phyloP scores from a whole-genome alignment of 2,888 invertebrate species.

The Morpho deidamia region DNA sequence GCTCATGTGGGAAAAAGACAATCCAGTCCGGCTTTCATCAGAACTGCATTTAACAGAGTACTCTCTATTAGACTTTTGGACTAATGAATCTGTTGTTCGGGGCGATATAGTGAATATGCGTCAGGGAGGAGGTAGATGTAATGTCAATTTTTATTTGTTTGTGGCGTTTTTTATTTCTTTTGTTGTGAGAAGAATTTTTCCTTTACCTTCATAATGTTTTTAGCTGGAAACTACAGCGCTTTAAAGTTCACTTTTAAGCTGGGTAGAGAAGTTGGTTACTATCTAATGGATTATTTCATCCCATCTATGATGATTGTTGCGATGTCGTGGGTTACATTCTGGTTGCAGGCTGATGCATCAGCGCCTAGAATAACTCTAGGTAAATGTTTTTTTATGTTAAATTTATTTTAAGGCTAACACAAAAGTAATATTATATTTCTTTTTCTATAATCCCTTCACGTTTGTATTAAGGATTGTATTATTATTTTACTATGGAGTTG shows the following conservation, averaged over 20 bases:
- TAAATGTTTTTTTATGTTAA: background rate
- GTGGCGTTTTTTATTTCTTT: conserved; percentile 11
- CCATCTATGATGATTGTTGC: conserved; percentile 92
- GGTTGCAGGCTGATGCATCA: conserved; percentile 91
- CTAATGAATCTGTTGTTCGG: conserved; percentile 83
- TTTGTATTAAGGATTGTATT: too few relatives aligned
- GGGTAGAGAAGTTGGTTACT: conserved; percentile 90
- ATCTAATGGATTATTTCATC: conserved; percentile 92
- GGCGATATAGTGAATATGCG: conserved; percentile 83
- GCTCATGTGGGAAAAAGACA: conserved; percentile 85
- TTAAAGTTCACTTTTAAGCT: conserved; percentile 88
- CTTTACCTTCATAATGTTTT: conserved; percentile 10
- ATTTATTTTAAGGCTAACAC: too few relatives aligned
- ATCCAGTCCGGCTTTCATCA: conserved; percentile 85
- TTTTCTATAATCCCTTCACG: too few relatives aligned
- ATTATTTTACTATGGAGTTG: too few relatives aligned
- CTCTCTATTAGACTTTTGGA: conserved; percentile 83
- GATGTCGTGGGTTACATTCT: conserved; percentile 93
- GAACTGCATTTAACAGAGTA: conserved; percentile 91
- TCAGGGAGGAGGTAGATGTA: conserved; percentile 84
- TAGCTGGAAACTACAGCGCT: conserved; percentile 90
- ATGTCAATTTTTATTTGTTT: conserved; percentile 37
- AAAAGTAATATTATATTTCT: too few relatives aligned
- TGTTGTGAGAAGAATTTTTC: background rate
- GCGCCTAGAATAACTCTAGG: conserved; percentile 90